These are phyloP conservation scores for Latrodectus hesperus DNA, from an alignment of 2,888 invertebrate species.

Conservation along the genomic window DNA sequence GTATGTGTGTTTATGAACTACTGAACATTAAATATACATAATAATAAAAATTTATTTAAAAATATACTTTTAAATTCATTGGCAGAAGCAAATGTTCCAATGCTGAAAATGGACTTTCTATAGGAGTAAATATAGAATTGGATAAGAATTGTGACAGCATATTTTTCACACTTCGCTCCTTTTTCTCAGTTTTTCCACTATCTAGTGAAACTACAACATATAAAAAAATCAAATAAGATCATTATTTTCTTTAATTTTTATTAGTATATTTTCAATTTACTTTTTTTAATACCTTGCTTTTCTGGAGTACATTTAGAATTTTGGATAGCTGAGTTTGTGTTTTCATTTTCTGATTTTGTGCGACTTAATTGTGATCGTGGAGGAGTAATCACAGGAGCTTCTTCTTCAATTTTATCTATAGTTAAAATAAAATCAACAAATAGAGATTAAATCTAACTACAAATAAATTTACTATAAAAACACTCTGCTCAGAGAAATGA, in stretches of 20 bases:
- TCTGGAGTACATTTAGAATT: conserved; percentile 34
- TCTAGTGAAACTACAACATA: conserved; percentile 45
- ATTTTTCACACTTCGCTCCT: conserved; percentile 78
- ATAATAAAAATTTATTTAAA: background rate
- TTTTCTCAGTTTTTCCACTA: conserved; percentile 69
- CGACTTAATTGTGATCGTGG: conserved; percentile 37
- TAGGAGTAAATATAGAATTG: conserved; percentile 76
- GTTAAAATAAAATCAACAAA: background rate
- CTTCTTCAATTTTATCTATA: conserved; percentile 42
- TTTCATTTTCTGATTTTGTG: conserved; percentile 57
- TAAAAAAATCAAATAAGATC: no score
- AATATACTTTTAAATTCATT: conserved; percentile 76
- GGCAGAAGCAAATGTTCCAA: conserved; percentile 84
- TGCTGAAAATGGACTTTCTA: conserved; percentile 79
- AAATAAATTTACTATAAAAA: background rate
- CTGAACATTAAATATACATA: background rate
- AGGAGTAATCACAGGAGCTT: background rate
- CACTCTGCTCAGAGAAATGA: no score
- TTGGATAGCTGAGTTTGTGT: conserved; percentile 18
- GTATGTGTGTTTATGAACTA: background rate
- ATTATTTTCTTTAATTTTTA: no score
- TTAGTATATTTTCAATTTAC: no score
- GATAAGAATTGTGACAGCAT: conserved; percentile 82
- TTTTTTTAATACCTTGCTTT: conserved; percentile 27
- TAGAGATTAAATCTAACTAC: background rate